A percentile compares a stretch with the other conserved stretches of the same genome.
Conservation (phyloP, 2,113 vertebrate species). For the Apistogramma diplotaenia region DNA sequence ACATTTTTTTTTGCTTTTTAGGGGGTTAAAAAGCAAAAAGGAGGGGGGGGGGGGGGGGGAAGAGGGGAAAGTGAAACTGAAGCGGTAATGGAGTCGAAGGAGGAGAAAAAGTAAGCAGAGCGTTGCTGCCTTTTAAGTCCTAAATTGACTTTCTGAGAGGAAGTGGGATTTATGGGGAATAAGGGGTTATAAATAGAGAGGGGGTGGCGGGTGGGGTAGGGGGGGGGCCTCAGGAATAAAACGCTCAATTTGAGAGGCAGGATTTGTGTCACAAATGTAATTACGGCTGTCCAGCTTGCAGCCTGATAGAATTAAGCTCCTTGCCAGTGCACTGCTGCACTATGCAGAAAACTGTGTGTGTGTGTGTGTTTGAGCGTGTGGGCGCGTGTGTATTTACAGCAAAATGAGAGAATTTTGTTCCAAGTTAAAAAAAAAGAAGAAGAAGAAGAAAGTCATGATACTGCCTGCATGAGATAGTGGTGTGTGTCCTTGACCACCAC, state of each 20-base stretch:
- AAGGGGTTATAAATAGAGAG: conserved; percentile 71
- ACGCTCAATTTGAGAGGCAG: conserved; percentile 75
- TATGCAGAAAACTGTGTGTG: conserved; percentile 16
- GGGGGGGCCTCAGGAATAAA: conserved; percentile 64
- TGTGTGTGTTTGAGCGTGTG: conserved; percentile 21
- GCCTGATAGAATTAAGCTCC: conserved; percentile 77
- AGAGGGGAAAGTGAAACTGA: conserved; percentile 29
- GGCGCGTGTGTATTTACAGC: neutral
- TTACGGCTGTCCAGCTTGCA: conserved; percentile 72
- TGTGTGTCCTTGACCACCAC: conserved; percentile 43
- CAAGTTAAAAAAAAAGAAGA: neutral
- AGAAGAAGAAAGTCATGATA: conserved; percentile 27
- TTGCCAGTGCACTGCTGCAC: conserved; percentile 53
- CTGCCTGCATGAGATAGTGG: conserved; percentile 9
- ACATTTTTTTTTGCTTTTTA: no score
- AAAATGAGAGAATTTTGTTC: conserved; percentile 22
- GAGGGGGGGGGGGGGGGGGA: no score
- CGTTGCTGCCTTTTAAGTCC: conserved; percentile 66
- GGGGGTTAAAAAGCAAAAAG: no score
- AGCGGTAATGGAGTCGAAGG: conserved; percentile 23
- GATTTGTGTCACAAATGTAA: conserved; percentile 82
- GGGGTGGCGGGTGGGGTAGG: no score
- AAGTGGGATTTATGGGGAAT: conserved; percentile 71
- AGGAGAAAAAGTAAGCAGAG: conserved; percentile 37
- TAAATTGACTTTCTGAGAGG: conserved; percentile 74